phyloP scores from a whole-genome alignment of 2,797 vertebrate genomes.

The Distichodus sexfasciatus region DNA sequence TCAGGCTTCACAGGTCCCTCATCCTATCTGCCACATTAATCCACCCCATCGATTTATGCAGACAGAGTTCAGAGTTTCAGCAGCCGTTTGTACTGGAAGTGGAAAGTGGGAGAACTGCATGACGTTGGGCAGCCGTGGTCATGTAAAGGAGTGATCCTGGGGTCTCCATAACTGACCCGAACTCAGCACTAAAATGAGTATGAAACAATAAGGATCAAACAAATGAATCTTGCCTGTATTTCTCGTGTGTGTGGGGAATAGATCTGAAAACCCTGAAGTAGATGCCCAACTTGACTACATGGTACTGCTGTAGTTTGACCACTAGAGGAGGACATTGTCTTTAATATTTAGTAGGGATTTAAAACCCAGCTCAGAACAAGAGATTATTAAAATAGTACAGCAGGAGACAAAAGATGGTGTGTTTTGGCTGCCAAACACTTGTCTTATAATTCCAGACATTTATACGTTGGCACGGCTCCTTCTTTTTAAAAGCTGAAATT shows the following conservation, averaged over 20 bases:
- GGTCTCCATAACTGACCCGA: constrained; percentile 26
- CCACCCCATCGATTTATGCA: too few relatives aligned
- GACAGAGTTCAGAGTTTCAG: too few relatives aligned
- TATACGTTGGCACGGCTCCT: constrained; percentile 63
- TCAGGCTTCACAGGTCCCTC: too few relatives aligned
- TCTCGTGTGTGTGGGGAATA: background rate
- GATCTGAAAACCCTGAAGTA: background rate
- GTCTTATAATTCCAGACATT: constrained; percentile 70
- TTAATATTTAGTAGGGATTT: constrained; percentile 38
- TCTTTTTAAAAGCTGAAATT: constrained; percentile 72
- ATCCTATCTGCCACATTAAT: too few relatives aligned
- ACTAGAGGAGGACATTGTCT: constrained; percentile 74
- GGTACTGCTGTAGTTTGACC: constrained; percentile 51
- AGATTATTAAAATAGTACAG: constrained; percentile 56
- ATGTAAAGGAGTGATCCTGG: constrained; percentile 64
- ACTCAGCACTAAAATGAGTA: background rate
- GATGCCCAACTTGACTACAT: background rate
- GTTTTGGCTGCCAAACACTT: constrained; percentile 71
- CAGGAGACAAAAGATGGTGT: constrained; percentile 70
- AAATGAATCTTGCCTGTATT: background rate
- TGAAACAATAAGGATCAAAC: background rate
- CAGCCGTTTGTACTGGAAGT: constrained; percentile 64
- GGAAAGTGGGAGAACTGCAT: constrained; percentile 47
- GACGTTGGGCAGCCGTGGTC: constrained; percentile 46
- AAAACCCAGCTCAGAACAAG: background rate